Percentiles rank a stretch among this genome's conserved stretches.
These are phyloP conservation scores for Platycheirus rosarum DNA, from an alignment of 2,888 invertebrate species.

Conservation along the genomic window DNA sequence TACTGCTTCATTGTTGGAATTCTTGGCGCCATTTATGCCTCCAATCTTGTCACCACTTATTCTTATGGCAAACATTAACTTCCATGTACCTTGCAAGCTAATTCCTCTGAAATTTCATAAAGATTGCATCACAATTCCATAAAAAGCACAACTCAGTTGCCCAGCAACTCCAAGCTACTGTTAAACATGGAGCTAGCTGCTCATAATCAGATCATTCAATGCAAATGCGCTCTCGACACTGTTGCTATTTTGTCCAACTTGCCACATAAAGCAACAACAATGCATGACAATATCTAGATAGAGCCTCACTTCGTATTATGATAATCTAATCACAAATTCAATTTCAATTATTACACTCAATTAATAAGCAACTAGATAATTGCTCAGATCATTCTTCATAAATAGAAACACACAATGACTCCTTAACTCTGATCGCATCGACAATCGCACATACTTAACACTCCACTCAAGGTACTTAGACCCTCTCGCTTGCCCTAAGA, in stretches of 20 bases:
- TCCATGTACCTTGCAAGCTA: constrained; percentile 16
- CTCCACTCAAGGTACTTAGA: too few relatives aligned
- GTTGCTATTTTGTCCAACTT: constrained; percentile 11
- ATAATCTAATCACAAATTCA: constrained; percentile 39
- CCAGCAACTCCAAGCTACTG: not conserved
- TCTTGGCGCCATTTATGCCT: too few relatives aligned
- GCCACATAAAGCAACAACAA: constrained; percentile 19
- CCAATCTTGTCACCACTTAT: not conserved
- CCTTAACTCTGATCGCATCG: not conserved
- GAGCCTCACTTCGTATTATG: constrained; percentile 38
- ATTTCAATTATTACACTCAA: constrained; percentile 57
- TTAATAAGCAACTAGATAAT: constrained; percentile 47
- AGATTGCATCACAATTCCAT: constrained; percentile 33
- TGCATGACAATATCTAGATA: not conserved
- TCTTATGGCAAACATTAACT: constrained; percentile 12
- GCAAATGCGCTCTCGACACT: not conserved
- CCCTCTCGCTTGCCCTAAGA: constrained; percentile 5
- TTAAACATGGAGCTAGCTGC: constrained; percentile 5
- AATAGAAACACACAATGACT: constrained; percentile 18
- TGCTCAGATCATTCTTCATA: constrained; percentile 18
- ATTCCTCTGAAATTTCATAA: constrained; percentile 32
- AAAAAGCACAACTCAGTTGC: constrained; percentile 12
- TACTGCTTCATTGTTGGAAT: too few relatives aligned
- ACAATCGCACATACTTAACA: not conserved
- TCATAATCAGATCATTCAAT: constrained; percentile 20